Conservation (phyloP, 2,797 vertebrate species). For the Apogon talboti region DNA sequence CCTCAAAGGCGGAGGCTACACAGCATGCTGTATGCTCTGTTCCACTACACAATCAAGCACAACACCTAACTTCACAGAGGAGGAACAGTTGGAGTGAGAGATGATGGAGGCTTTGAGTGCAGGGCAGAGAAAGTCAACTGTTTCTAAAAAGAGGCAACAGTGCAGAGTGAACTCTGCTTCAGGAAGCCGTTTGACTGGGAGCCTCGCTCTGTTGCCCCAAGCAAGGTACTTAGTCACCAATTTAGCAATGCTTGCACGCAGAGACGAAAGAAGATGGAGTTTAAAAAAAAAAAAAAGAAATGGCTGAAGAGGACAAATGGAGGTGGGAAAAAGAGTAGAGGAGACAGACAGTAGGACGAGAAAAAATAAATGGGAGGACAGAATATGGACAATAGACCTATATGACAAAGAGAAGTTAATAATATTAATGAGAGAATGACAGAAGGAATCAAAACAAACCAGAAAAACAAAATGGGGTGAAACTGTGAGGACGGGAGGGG, state of each 20-base stretch:
- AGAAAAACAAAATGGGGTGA: slow-evolving; percentile 30
- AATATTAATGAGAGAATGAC: slow-evolving; percentile 37
- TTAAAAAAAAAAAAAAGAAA: slow-evolving; percentile 19
- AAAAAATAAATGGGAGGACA: slow-evolving; percentile 23
- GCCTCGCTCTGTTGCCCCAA: slow-evolving; percentile 57
- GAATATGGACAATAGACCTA: slow-evolving; percentile 14
- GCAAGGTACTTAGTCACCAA: slow-evolving; percentile 70
- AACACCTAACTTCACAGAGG: slow-evolving; percentile 53
- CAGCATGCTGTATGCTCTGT: slow-evolving; percentile 22
- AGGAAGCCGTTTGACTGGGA: slow-evolving; percentile 72
- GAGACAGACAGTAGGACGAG: slow-evolving; percentile 40
- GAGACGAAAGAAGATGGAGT: slow-evolving; percentile 31
- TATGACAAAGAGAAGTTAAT: slow-evolving; percentile 27
- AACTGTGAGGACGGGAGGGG: slow-evolving; percentile 28
- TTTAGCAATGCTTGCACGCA: slow-evolving; percentile 64
- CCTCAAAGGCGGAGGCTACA: slow-evolving; percentile 38
- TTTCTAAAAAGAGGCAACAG: slow-evolving; percentile 64
- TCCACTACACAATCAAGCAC: slow-evolving; percentile 49
- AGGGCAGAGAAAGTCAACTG: slow-evolving; percentile 65
- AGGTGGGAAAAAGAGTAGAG: slow-evolving; percentile 36
- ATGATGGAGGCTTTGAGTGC: slow-evolving; percentile 60
- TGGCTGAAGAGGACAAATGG: slow-evolving; percentile 60
- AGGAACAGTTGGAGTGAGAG: slow-evolving; percentile 53
- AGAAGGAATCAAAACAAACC: slow-evolving; percentile 6
- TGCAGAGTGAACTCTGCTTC: slow-evolving; percentile 67